Evolutionary conservation across 2,888 invertebrate genomes (phyloP).

Genomic region (Rambutsinella grinnellia): DNA sequence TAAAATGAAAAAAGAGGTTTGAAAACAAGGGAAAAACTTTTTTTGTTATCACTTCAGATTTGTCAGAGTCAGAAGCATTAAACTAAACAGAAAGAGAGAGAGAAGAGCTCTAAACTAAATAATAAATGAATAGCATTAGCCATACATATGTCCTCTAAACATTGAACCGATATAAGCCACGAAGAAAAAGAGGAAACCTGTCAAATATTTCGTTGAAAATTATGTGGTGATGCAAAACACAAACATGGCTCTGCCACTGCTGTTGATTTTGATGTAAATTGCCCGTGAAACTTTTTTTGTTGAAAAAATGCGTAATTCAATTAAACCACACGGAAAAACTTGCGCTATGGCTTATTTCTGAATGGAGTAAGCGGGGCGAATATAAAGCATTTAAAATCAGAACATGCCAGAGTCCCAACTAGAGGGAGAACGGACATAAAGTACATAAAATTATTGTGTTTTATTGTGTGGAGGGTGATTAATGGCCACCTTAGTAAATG

Average conservation of each 20-base stretch:
- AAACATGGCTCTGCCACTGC: neutral
- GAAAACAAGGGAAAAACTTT: conserved; percentile 14
- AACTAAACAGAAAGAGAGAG: neutral
- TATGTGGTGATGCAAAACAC: conserved; percentile 18
- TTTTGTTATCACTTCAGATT: conserved; percentile 50
- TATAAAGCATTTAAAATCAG: too few species aligned
- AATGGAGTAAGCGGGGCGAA: too few species aligned
- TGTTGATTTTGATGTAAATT: conserved; percentile 45
- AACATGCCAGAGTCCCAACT: too few species aligned
- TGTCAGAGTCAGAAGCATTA: conserved; percentile 33
- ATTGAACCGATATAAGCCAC: neutral
- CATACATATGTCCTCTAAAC: neutral
- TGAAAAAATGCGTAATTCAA: conserved; percentile 45
- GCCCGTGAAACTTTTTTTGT: conserved; percentile 43
- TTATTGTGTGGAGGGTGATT: conserved; percentile 24
- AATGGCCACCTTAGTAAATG: conserved; percentile 42
- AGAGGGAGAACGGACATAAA: neutral
- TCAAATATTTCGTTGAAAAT: conserved; percentile 34
- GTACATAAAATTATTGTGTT: conserved; percentile 1
- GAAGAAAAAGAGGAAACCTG: conserved; percentile 5
- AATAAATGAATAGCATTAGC: too few species aligned
- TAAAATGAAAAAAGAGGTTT: conserved; percentile 38
- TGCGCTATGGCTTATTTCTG: too few species aligned
- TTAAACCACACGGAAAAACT: conserved; percentile 40
- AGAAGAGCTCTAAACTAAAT: too few species aligned